Base-by-base conservation (phyloP, 2,888 invertebrate species). In the Caenorhabditis sp. region DNA sequence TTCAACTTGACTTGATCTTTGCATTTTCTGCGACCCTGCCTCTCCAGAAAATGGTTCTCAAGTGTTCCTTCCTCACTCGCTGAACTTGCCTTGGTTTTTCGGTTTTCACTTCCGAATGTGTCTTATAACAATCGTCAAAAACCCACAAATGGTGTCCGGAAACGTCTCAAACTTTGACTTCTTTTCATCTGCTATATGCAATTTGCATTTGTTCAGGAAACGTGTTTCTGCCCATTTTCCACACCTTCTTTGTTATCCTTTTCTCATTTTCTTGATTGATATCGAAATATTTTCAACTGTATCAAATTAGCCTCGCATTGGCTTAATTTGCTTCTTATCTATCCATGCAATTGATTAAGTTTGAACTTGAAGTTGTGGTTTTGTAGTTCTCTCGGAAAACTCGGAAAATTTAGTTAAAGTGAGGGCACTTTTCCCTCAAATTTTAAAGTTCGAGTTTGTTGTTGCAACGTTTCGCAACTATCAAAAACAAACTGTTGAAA, bases 171-270 rank as follows among this genome's bases (percentile, higher is more conserved):
- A 47, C 18, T 18, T 22, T 35, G 35, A 4, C 24, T 62, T 47
- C n/a, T 44, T 15, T 28, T 32, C 32, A 35, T 6, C 35, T 51
- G 20, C 44, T 40, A 28, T 15, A 26, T 18, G 24, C 40, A 35
- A 32, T 50, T 69, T 58, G 58, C 58, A 58, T 69, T 44, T 26
- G 18, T 20, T 40, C 56, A 26, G 40, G n/a, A 67, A 67, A 67
- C 67, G 44, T 44, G 67, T 67, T 67, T 67, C 24, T n/a, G 50
- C 26, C 40, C 40, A 15, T 56, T 9, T 28, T 44, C 40, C 53
- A 67, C 53, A 40, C 40, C 47, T 47, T 32, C 32, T n/a, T n/a
- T 32, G 32, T 28, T 40, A 22, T 26, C 44, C 24, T 13, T 32
- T 61, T 40, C n/a, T 37, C 11, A 22, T 35, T 47, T 18, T 47